phyloP scores from a whole-genome alignment of 2,797 vertebrate genomes.

The Aulostomus chinensis region DNA sequence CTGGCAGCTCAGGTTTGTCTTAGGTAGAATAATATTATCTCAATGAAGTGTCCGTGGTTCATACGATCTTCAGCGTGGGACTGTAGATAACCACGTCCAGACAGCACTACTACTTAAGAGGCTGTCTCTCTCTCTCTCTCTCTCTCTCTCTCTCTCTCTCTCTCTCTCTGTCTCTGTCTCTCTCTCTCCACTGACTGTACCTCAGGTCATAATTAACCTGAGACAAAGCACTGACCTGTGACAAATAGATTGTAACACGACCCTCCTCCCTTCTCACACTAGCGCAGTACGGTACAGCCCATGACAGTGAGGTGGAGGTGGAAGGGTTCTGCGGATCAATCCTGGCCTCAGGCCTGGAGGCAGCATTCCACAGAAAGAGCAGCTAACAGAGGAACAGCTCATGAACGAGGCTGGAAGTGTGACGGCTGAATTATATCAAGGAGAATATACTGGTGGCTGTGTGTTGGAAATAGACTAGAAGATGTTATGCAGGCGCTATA shows the following conservation, averaged over 20 bases:
- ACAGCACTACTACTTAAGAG: conserved; percentile 40
- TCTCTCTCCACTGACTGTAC: conserved; percentile 51
- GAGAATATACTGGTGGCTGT: neutral
- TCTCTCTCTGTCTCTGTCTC: conserved; percentile 34
- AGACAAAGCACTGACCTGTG: conserved; percentile 74
- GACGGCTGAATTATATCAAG: conserved; percentile 44
- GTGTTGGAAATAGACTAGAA: too few species aligned
- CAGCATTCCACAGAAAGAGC: conserved; percentile 33
- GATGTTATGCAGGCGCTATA: too few species aligned
- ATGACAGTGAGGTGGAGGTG: conserved; percentile 30
- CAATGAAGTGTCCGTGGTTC: conserved; percentile 38
- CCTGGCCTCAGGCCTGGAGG: conserved; percentile 35
- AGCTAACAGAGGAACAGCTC: conserved; percentile 23
- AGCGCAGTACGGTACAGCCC: conserved; percentile 5
- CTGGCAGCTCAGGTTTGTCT: conserved; percentile 20
- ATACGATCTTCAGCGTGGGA: conserved; percentile 45
- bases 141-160: conserved; percentile 27
- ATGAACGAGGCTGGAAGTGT: conserved; percentile 30
- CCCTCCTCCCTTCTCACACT: conserved; percentile 18
- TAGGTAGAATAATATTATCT: conserved; percentile 65
- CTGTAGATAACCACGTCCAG: conserved; percentile 63
- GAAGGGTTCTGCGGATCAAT: conserved; percentile 31
- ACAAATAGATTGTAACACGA: conserved; percentile 75
- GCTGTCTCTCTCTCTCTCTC: conserved; percentile 29
- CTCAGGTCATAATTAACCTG: conserved; percentile 73